Evolutionary conservation across 2,888 invertebrate genomes (phyloP), one percentile per base, ranked within the genome.

Genomic region (Acronicta psi): DNA sequence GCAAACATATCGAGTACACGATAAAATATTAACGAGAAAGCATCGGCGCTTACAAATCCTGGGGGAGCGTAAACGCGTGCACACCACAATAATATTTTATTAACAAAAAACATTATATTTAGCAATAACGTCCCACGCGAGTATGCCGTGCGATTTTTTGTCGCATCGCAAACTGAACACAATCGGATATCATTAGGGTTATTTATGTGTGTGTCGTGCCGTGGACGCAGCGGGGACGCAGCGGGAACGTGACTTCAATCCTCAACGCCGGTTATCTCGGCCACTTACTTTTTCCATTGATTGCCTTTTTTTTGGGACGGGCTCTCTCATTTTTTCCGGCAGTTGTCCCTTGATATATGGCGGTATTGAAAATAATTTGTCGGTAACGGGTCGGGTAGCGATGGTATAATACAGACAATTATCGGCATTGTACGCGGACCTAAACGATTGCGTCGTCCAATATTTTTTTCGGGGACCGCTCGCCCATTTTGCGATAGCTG

Each of bases 171-270:
- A 84, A 82, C 77, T 69, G 85, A 83, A 84, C 86, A 86, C 88
- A 89, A 88, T 88, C 88, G 88, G 88, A 87, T 88, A 89, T 92
- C 92, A 91, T 92, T 92, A 92, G 88, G 77, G 88, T 89, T 91
- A 91, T 92, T 92, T 91, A 92, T 89, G 90, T 86, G 86, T 79
- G 77, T 81, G 77, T 80, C 89, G 89, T 89, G 90, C 78, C 81
- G 83, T 75, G 88, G 87, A 85, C 88, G 83, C 75, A 75, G 81
- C 69, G 64, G 66, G 88, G 87, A 85, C 88, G 83, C 76, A 75
- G 80, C 64, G 69, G 51, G 79, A 52, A 87, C 88, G 88, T 88
- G 88, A 88, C 85, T 87, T 78, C 81, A 85, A 87, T 87, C 74
- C 82, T 71, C 79, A 84, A 80, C 75, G 75, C 68, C 70, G 73